Evolutionary conservation across 1,140 invertebrate genomes (phyloP).

Genomic region (Philopotamus ludificatus): DNA sequence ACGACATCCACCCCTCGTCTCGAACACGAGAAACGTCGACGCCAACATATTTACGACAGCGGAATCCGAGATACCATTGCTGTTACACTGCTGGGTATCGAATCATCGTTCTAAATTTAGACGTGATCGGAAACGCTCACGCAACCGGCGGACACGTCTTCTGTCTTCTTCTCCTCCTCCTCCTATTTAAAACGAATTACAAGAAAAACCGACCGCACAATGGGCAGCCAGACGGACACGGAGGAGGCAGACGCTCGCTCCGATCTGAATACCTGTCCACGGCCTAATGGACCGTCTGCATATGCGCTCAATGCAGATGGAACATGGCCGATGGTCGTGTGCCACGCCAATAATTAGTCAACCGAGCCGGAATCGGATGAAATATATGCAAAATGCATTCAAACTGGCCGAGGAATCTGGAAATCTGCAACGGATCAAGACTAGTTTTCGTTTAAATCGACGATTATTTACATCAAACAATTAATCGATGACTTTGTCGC

Average conservation of each 20-base stretch:
- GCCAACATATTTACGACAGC: no score
- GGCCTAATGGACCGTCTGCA: background rate
- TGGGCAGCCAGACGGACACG: background rate
- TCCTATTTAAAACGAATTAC: background rate
- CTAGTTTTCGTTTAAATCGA: no score
- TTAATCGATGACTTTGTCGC: no score
- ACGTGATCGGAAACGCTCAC: conserved; percentile 11
- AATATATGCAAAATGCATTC: no score
- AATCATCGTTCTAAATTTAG: conserved; percentile 21
- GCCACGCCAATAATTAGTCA: no score
- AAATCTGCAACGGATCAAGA: no score
- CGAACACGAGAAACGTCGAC: no score
- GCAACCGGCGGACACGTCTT: background rate
- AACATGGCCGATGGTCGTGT: background rate
- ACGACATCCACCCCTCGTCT: no score
- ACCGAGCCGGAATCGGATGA: no score
- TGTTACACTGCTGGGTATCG: background rate
- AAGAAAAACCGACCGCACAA: background rate
- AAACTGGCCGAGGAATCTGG: no score
- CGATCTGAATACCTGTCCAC: background rate
- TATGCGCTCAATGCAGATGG: background rate
- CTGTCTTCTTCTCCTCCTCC: no score
- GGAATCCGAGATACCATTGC: background rate
- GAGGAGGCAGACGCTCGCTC: background rate
- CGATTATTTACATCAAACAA: no score